Evolutionary conservation across 2,113 vertebrate species (phyloP).

Genomic region (Agelaius tricolor): DNA sequence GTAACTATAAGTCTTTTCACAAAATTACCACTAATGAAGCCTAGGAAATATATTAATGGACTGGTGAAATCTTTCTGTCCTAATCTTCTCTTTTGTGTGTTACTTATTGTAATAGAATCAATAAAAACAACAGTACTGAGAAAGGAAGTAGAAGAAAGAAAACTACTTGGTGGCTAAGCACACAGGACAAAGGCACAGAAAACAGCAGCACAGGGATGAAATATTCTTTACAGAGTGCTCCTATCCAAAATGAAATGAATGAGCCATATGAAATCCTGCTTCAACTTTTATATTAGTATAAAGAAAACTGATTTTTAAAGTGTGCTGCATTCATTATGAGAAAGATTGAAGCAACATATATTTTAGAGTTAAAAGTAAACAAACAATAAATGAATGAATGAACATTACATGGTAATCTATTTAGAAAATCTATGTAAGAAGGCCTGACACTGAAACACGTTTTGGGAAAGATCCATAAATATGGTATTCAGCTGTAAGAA

Average conservation of each 20-base stretch:
- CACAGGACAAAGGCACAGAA: constrained; percentile 73
- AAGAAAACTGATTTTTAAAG: constrained; percentile 68
- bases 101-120: constrained; percentile 63
- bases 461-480: not conserved
- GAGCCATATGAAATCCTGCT: constrained; percentile 53
- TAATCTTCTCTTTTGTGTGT: constrained; percentile 40
- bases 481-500: not conserved
- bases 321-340: constrained; percentile 44
- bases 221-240: constrained; percentile 52
- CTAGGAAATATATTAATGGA: constrained; percentile 36
- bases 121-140: constrained; percentile 61
- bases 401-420: constrained; percentile 36
- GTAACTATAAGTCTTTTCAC: constrained; percentile 44
- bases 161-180: constrained; percentile 66
- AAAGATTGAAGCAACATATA: constrained; percentile 57
- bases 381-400: constrained; percentile 64
- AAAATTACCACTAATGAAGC: constrained; percentile 54
- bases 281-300: constrained; percentile 55
- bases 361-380: constrained; percentile 59
- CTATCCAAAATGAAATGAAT: constrained; percentile 61
- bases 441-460: not conserved
- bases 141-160: constrained; percentile 64
- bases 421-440: constrained; percentile 58
- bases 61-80: constrained; percentile 39
- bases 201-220: constrained; percentile 1